phyloP scores from a whole-genome alignment of 2,113 vertebrate species.

The Triplophysa rosa region DNA sequence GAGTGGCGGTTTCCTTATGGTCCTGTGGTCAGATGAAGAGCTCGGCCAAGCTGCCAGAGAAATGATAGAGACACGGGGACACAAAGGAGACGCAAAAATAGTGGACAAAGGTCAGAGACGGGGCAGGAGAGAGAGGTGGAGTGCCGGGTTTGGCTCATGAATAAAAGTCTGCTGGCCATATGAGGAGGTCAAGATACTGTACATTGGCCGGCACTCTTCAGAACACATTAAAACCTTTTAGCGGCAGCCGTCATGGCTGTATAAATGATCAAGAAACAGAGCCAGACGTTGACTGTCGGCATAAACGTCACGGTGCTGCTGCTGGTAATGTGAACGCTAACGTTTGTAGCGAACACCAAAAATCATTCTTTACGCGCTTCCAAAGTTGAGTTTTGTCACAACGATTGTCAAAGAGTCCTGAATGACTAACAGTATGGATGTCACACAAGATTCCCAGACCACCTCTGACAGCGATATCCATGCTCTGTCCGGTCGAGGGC shows the following conservation, averaged over 20 bases:
- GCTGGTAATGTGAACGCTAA: background rate
- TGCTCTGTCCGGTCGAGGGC: conserved; percentile 2
- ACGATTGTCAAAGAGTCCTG: too few species aligned
- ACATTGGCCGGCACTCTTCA: conserved; percentile 6
- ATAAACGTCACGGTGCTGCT: background rate
- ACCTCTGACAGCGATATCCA: background rate
- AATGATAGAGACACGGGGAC: conserved; percentile 42
- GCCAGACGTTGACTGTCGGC: background rate
- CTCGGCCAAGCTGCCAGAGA: conserved; percentile 54
- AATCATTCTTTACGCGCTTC: too few species aligned
- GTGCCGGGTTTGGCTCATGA: conserved; percentile 7
- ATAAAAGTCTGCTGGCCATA: conserved; percentile 17
- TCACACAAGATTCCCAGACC: background rate
- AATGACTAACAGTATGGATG: too few species aligned
- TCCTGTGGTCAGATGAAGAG: conserved; percentile 61
- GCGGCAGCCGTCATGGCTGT: conserved; percentile 25
- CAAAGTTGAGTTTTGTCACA: too few species aligned
- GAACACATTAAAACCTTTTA: conserved; percentile 36
- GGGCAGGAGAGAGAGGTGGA: conserved; percentile 44
- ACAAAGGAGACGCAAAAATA: conserved; percentile 62
- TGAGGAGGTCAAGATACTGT: conserved; percentile 25
- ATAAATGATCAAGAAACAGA: conserved; percentile 33
- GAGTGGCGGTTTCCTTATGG: conserved; percentile 57
- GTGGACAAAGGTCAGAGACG: conserved; percentile 52
- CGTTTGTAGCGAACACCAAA: background rate